Conservation (phyloP, 2,113 vertebrate genomes). For the Kryptolebias marmoratus region DNA sequence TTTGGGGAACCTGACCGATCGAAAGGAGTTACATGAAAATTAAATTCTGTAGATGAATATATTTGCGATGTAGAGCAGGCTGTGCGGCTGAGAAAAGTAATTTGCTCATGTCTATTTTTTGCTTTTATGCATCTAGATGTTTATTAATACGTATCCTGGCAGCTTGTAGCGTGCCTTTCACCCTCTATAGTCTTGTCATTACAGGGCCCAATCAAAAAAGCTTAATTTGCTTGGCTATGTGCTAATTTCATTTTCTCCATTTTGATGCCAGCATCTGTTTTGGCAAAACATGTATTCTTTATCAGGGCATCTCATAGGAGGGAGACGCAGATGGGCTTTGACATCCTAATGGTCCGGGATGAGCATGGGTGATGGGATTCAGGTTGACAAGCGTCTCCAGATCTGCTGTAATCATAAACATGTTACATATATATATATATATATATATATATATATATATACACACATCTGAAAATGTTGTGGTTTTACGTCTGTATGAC, state of each 20-base stretch:
- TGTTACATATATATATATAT: not conserved
- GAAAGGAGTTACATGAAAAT: conserved; percentile 63
- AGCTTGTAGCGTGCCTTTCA: not conserved
- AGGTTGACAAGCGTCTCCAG: conserved; percentile 63
- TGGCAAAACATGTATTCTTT: conserved; percentile 67
- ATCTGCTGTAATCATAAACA: conserved; percentile 54
- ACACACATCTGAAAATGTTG: conserved; percentile 14
- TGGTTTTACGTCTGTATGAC: conserved; percentile 8
- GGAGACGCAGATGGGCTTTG: conserved; percentile 55
- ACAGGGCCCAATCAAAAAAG: not conserved
- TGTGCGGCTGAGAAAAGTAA: conserved; percentile 22
- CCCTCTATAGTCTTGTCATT: not conserved
- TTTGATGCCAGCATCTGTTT: conserved; percentile 32
- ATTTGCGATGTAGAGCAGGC: conserved; percentile 62
- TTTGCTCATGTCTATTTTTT: not conserved
- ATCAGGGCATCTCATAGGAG: conserved; percentile 59
- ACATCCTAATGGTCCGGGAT: conserved; percentile 60
- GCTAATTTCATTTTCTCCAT: conserved; percentile 10
- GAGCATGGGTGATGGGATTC: conserved; percentile 66
- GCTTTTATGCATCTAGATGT: not conserved
- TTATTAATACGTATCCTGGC: not conserved
- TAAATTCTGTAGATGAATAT: conserved; percentile 53
- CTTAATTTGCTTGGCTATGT: not conserved
- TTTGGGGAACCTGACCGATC: conserved; percentile 65
- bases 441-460: not conserved